These are phyloP conservation scores for Eupithecia insigniata DNA, from an alignment of 2,888 invertebrate species.

Conservation along the genomic window DNA sequence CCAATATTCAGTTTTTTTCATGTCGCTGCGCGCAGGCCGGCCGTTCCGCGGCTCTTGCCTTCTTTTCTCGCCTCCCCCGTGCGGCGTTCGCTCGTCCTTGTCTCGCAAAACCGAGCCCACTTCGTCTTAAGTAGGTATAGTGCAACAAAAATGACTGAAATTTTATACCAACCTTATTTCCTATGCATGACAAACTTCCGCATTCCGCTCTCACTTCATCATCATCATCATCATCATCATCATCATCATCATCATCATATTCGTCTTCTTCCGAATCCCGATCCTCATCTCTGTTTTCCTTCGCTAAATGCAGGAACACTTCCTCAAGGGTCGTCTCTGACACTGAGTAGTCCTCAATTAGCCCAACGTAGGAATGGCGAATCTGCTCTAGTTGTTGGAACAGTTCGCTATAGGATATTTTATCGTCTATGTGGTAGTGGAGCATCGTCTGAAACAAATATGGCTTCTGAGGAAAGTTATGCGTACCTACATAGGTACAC, in stretches of 20 bases:
- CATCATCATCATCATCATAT: too few relatives aligned
- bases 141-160: too few relatives aligned
- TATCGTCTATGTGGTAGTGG: constrained; percentile 87
- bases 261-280: neutral
- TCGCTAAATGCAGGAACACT: constrained; percentile 85
- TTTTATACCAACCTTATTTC: neutral
- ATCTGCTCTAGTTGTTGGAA: constrained; percentile 85
- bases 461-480: too few relatives aligned
- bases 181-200: neutral
- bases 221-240: too few relatives aligned
- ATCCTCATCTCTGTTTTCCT: constrained; percentile 34
- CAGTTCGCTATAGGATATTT: constrained; percentile 85
- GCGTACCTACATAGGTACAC: too few relatives aligned
- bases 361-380: constrained; percentile 61
- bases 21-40: too few relatives aligned
- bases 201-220: neutral
- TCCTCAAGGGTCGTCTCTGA: constrained; percentile 92
- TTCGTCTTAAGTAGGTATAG: too few relatives aligned
- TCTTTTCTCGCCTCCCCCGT: too few relatives aligned
- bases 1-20: too few relatives aligned
- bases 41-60: too few relatives aligned
- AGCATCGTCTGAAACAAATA: constrained; percentile 81
- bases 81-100: too few relatives aligned
- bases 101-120: too few relatives aligned
- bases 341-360: constrained; percentile 90